Conservation (phyloP, 2,797 vertebrate genomes). For the Sciurus carolinensis region DNA sequence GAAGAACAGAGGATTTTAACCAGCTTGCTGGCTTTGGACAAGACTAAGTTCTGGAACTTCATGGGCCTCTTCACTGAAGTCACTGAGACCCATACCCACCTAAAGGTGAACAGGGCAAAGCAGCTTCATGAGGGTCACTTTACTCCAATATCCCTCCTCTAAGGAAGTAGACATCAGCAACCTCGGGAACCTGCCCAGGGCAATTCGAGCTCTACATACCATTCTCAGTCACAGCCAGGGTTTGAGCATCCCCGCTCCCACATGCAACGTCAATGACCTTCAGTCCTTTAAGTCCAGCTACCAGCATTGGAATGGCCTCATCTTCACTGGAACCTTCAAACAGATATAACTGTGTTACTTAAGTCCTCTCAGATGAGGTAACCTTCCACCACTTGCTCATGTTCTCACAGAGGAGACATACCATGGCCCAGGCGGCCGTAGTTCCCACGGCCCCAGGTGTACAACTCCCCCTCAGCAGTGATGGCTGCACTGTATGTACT, state of each 20-base stretch:
- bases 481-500: conserved; percentile 98
- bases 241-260: conserved; percentile 99
- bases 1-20: neutral
- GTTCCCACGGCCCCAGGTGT: conserved; percentile 98
- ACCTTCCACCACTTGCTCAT: rapidly evolving
- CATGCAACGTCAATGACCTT: conserved; percentile 98
- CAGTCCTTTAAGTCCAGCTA: conserved; percentile 96
- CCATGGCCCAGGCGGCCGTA: conserved; percentile 98
- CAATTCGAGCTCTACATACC: conserved; percentile 88
- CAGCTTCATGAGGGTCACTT: neutral
- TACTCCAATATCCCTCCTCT: neutral
- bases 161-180: rapidly evolving
- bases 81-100: neutral
- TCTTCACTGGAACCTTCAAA: conserved; percentile 97
- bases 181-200: neutral
- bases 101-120: neutral
- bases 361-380: neutral
- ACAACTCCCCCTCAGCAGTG: conserved; percentile 97
- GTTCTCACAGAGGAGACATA: conserved; percentile 79
- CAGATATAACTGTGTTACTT: neutral
- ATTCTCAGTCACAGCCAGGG: conserved; percentile 97
- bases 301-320: conserved; percentile 97
- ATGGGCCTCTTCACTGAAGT: neutral
- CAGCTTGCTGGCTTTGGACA: neutral
- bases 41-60: neutral